These are phyloP conservation scores for Drosophila buzzatii DNA, from an alignment of 2,888 invertebrate species.

Conservation along the genomic window DNA sequence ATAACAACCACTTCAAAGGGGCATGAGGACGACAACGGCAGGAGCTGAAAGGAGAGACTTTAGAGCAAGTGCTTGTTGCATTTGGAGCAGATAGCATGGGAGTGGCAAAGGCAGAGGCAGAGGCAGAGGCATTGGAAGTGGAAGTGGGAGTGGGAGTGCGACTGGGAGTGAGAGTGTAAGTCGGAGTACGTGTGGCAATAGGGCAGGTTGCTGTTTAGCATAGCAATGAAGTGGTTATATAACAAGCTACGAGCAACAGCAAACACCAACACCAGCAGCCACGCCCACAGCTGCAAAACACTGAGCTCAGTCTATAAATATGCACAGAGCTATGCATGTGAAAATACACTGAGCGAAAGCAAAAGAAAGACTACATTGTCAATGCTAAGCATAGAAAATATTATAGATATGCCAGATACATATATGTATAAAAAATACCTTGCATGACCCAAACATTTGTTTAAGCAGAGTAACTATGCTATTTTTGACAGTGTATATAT, in stretches of 20 bases:
- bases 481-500: not conserved
- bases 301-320: slow-evolving; percentile 15
- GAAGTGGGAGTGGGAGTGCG: not conserved
- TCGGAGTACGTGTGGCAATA: not conserved
- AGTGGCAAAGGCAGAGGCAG: not conserved
- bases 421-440: not conserved
- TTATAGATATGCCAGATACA: not conserved
- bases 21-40: not conserved
- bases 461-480: not conserved
- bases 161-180: not conserved
- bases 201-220: slow-evolving; percentile 19
- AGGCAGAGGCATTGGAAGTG: not conserved
- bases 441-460: not conserved
- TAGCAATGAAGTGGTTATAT: slow-evolving; percentile 36
- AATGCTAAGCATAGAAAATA: not conserved
- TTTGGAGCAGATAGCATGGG: slow-evolving; percentile 27
- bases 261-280: slow-evolving; percentile 2
- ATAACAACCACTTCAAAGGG: slow-evolving; percentile 28
- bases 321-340: not conserved
- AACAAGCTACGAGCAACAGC: slow-evolving; percentile 27
- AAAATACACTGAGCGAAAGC: slow-evolving; percentile 10
- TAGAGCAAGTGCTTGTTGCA: slow-evolving; percentile 58
- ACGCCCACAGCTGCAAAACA: slow-evolving; percentile 24
- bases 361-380: not conserved
- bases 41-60: slow-evolving; percentile 3